Evolutionary conservation across 2,113 vertebrate species (phyloP).

Genomic region (Leptobrachium ailaonicum): DNA sequence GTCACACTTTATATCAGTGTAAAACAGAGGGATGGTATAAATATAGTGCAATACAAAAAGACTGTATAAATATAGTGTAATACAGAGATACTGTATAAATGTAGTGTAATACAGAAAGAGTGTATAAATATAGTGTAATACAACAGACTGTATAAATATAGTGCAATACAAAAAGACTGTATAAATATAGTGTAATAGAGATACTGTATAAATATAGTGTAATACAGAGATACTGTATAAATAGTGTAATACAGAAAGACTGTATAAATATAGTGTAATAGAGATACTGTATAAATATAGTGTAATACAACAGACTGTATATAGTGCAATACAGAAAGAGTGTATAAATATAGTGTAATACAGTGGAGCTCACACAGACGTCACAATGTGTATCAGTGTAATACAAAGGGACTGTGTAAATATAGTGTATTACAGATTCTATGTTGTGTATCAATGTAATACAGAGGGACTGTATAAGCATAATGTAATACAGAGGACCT

Average conservation of each 20-base stretch:
- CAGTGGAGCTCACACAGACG: background rate
- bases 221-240: too few relatives aligned
- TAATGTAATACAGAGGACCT: background rate
- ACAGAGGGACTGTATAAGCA: background rate
- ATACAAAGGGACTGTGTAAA: too few relatives aligned
- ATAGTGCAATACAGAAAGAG: too few relatives aligned
- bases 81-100: background rate
- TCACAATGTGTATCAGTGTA: background rate
- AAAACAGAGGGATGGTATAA: too few relatives aligned
- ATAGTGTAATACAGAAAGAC: too few relatives aligned
- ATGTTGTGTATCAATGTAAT: background rate
- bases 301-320: too few relatives aligned
- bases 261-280: too few relatives aligned
- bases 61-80: too few relatives aligned
- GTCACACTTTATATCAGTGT: background rate
- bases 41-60: background rate
- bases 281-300: background rate
- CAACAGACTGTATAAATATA: background rate
- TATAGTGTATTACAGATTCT: background rate
- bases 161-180: background rate
- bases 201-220: too few relatives aligned
- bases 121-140: background rate
- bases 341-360: too few relatives aligned
- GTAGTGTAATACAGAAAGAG: background rate
- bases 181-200: background rate